A percentile compares a stretch with the other conserved stretches of the same genome.
Evolutionary conservation across 2,113 vertebrate species (phyloP).

Genomic region (Myiozetetes cayanensis): DNA sequence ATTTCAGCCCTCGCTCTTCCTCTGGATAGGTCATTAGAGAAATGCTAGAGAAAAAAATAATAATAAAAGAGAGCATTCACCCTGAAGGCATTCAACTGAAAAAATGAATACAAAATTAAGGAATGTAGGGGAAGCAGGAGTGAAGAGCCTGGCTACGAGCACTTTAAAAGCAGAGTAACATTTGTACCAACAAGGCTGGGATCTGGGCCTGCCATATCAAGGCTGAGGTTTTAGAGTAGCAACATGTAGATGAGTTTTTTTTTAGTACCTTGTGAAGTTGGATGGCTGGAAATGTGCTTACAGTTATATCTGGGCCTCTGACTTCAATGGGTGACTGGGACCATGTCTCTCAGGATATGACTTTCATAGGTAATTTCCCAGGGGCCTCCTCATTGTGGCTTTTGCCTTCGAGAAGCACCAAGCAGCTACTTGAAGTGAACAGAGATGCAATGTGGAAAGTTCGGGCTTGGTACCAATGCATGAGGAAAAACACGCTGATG

Average conservation of each 20-base stretch:
- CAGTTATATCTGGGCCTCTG: neutral
- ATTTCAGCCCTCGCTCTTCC: conserved; percentile 5
- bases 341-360: neutral
- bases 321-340: neutral
- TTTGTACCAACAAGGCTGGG: neutral
- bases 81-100: neutral
- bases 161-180: neutral
- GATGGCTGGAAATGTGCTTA: neutral
- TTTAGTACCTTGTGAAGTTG: neutral
- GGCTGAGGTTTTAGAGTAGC: neutral
- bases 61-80: neutral
- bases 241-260: neutral
- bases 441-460: neutral
- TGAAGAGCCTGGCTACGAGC: neutral
- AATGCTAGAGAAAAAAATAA: neutral
- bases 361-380: neutral
- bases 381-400: neutral
- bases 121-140: neutral
- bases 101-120: neutral
- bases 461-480: neutral
- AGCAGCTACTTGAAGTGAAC: neutral
- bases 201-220: neutral
- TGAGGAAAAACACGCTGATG: neutral
- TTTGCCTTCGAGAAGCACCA: neutral
- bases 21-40: neutral